phyloP scores from a whole-genome alignment of 2,888 invertebrate species.

The Drosophila paranaensis region DNA sequence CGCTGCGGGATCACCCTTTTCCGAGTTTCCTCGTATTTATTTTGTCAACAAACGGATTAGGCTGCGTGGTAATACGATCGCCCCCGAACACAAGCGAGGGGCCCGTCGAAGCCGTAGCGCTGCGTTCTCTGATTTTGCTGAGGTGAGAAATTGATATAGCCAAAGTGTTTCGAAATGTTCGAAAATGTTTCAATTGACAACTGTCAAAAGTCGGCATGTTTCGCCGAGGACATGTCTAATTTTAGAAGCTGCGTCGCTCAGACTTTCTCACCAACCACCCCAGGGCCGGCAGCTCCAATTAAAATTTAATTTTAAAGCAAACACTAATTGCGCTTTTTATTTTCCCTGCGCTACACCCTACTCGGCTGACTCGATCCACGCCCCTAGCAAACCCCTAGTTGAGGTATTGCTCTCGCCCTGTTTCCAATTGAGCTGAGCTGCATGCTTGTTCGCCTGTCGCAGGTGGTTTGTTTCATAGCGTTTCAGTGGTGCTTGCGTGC shows the following conservation, averaged over 20 bases:
- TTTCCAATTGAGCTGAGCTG: conserved; percentile 12
- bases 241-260: conserved; percentile 22
- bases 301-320: conserved; percentile 71
- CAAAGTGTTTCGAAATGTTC: conserved; percentile 43
- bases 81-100: conserved; percentile 35
- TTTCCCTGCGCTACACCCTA: conserved; percentile 9
- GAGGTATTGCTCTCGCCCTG: conserved; percentile 13
- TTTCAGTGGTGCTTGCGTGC: conserved; percentile 68
- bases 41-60: conserved; percentile 78
- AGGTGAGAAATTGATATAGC: conserved; percentile 69
- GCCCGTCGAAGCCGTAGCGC: conserved; percentile 57
- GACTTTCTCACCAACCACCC: conserved; percentile 59
- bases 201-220: conserved; percentile 51
- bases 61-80: conserved; percentile 65
- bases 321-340: conserved; percentile 65
- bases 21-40: conserved; percentile 58
- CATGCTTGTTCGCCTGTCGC: conserved; percentile 55
- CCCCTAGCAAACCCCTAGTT: conserved; percentile 29
- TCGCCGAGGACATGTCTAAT: conserved; percentile 43
- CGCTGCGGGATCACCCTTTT: conserved; percentile 54
- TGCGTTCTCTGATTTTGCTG: conserved; percentile 51
- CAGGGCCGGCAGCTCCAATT: conserved; percentile 54
- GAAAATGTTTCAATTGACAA: conserved; percentile 69
- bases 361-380: conserved; percentile 32
- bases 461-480: conserved; percentile 77